These are phyloP conservation scores for Ia io DNA, from an alignment of 2,113 vertebrate species.

Conservation along the genomic window DNA sequence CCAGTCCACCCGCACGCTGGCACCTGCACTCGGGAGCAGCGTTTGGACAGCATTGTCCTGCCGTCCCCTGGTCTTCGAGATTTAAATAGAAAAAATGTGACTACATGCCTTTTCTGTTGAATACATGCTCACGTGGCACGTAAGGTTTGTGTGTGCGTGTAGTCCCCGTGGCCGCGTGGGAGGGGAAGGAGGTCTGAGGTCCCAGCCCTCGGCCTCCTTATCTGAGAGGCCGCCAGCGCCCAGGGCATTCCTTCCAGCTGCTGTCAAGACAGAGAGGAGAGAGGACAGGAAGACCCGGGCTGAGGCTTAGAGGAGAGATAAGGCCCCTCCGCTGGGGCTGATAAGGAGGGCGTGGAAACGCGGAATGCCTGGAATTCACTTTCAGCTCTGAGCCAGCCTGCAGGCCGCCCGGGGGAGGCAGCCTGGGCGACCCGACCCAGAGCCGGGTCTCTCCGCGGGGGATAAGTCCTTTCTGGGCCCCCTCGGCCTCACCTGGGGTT, in stretches of 20 bases:
- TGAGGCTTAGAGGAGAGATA: background rate
- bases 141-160: no score
- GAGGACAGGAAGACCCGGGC: background rate
- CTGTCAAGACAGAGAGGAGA: background rate
- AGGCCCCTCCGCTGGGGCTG: background rate
- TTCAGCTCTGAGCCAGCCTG: background rate
- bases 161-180: fast-evolving
- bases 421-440: background rate
- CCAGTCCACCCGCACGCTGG: no score
- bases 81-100: background rate
- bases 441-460: background rate
- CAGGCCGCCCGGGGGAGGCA: no score
- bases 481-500: no score
- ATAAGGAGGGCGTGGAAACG: background rate
- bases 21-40: no score
- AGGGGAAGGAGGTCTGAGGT: background rate
- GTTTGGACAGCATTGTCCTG: background rate
- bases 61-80: fast-evolving
- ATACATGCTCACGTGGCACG: fast-evolving
- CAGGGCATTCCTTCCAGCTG: background rate
- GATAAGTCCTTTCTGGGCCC: fast-evolving
- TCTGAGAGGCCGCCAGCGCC: background rate
- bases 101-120: fast-evolving
- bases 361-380: background rate
- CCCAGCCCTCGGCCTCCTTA: background rate